These are phyloP conservation scores for Gastrophryne carolinensis DNA, from an alignment of 2,797 vertebrate genomes.

Conservation along the genomic window DNA sequence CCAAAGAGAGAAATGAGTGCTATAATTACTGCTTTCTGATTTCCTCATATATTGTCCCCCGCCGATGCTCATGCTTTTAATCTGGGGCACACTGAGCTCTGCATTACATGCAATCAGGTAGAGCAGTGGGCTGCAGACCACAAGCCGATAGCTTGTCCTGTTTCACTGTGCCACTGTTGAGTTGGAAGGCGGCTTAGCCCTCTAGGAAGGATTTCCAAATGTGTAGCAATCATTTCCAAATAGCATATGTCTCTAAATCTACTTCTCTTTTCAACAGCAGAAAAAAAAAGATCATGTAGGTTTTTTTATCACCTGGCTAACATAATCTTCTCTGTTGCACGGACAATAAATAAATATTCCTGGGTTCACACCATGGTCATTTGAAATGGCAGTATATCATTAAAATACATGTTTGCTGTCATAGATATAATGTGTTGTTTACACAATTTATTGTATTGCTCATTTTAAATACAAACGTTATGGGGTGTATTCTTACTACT, in stretches of 20 bases:
- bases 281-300: too few relatives aligned
- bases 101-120: slow-evolving; percentile 7
- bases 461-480: too few relatives aligned
- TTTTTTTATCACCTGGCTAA: too few relatives aligned
- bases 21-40: slow-evolving; percentile 24
- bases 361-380: too few relatives aligned
- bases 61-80: background rate
- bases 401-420: too few relatives aligned
- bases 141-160: background rate
- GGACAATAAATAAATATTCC: too few relatives aligned
- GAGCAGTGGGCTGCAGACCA: background rate
- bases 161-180: background rate
- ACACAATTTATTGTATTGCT: too few relatives aligned
- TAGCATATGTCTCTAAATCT: background rate
- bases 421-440: too few relatives aligned
- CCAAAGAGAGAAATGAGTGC: background rate
- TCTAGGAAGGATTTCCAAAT: background rate
- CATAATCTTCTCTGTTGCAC: too few relatives aligned
- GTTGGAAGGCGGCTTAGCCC: background rate
- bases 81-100: slow-evolving; percentile 8
- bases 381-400: too few relatives aligned
- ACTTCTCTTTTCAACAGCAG: background rate
- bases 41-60: slow-evolving; percentile 2
- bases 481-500: too few relatives aligned
- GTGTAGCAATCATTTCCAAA: background rate